Conservation (phyloP, 2,113 vertebrate species). For the Synchiropus splendidus region DNA sequence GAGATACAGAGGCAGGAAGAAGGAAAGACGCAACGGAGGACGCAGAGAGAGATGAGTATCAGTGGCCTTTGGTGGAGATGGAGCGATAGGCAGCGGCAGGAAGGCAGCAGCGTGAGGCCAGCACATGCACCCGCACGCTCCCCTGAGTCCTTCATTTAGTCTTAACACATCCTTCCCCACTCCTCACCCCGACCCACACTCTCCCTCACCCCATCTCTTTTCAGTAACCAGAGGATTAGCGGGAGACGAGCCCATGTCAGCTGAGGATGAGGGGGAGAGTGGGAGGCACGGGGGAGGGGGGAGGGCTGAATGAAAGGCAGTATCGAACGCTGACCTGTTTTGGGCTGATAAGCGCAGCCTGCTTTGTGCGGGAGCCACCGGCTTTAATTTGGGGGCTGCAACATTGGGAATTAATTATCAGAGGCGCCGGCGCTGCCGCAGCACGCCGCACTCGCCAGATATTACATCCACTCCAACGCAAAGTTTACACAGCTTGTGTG, state of each 20-base stretch:
- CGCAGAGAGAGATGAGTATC: slow-evolving; percentile 50
- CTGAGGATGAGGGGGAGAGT: slow-evolving; percentile 40
- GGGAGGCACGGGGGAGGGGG: slow-evolving; percentile 38
- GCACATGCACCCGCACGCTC: slow-evolving; percentile 12
- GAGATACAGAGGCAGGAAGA: slow-evolving; percentile 25
- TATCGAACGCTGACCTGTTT: slow-evolving; percentile 72
- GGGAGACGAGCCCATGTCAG: slow-evolving; percentile 61
- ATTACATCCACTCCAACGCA: slow-evolving; percentile 44
- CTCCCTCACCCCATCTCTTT: slow-evolving; percentile 47
- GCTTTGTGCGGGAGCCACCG: slow-evolving; percentile 60
- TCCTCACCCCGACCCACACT: slow-evolving; percentile 4
- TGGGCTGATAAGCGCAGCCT: slow-evolving; percentile 64
- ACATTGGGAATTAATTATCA: slow-evolving; percentile 73
- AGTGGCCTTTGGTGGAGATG: slow-evolving; percentile 45
- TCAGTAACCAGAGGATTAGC: slow-evolving; percentile 67
- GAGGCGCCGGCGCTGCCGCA: slow-evolving; percentile 44
- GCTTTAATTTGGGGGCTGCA: slow-evolving; percentile 64
- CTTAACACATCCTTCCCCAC: slow-evolving; percentile 14
- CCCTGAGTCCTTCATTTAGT: slow-evolving; percentile 50
- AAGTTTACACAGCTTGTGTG: slow-evolving; percentile 49
- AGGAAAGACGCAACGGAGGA: no score
- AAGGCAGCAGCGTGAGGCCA: slow-evolving; percentile 12
- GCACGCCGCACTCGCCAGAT: slow-evolving; percentile 42
- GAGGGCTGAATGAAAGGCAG: slow-evolving; percentile 57
- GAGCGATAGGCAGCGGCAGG: slow-evolving; percentile 26